A percentile compares a stretch with the other conserved stretches of the same genome.
Conservation (phyloP, 1,140 invertebrate genomes). For the Bombus vancouverensis region DNA sequence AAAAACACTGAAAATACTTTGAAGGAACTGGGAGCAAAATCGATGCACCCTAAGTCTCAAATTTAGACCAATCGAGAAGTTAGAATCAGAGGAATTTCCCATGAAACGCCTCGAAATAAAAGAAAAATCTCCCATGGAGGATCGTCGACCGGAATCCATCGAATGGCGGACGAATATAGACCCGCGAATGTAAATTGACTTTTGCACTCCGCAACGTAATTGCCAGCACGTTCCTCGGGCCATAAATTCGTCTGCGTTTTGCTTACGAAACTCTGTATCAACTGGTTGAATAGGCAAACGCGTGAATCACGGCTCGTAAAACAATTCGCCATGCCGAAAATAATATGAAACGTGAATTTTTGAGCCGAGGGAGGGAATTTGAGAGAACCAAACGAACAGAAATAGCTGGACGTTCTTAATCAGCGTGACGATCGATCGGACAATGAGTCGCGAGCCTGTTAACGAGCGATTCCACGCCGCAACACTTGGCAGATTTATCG, state of each 20-base stretch:
- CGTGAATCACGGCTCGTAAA: constrained; percentile 40
- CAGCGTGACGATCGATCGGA: constrained; percentile 27
- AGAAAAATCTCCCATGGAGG: not conserved
- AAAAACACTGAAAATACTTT: not conserved
- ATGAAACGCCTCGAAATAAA: not conserved
- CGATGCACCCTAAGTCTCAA: no score
- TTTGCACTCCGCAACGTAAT: constrained; percentile 6
- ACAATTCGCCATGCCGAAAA: constrained; percentile 25
- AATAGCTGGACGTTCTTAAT: constrained; percentile 34
- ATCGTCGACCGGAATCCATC: not conserved
- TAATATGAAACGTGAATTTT: not conserved
- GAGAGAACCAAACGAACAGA: not conserved
- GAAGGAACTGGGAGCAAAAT: not conserved
- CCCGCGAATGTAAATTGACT: not conserved
- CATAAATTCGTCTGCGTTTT: constrained; percentile 23
- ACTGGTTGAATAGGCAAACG: not conserved
- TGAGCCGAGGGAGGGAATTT: not conserved
- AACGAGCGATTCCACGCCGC: not conserved
- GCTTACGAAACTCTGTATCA: constrained; percentile 31
- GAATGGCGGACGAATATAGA: constrained; percentile 7
- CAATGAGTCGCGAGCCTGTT: constrained; percentile 7
- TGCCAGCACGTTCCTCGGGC: not conserved
- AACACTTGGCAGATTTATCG: constrained; percentile 47
- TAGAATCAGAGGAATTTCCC: not conserved
- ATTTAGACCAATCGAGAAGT: no score